These are phyloP conservation scores for Strigamia maritima DNA, from an alignment of 2,888 invertebrate genomes.

Conservation along the genomic window DNA sequence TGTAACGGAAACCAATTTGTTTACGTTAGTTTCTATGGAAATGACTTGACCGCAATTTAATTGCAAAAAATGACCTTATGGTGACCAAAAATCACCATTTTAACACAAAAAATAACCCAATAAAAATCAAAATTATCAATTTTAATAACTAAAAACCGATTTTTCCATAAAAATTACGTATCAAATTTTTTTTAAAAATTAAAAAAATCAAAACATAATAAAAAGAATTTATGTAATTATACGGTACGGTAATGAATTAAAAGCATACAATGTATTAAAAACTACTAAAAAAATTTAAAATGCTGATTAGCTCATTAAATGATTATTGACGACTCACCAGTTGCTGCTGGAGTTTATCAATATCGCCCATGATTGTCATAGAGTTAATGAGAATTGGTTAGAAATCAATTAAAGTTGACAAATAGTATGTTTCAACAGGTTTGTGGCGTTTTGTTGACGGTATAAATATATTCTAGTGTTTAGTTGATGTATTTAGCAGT, in stretches of 20 bases:
- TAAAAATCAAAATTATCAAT: too few relatives aligned
- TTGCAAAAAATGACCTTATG: too few relatives aligned
- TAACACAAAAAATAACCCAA: too few relatives aligned
- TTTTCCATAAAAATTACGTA: too few relatives aligned
- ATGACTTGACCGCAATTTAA: background rate
- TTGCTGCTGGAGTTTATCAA: background rate
- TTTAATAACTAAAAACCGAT: too few relatives aligned
- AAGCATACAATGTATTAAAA: too few relatives aligned
- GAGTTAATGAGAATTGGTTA: background rate
- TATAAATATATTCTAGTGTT: background rate
- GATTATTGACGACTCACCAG: background rate
- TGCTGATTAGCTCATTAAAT: background rate
- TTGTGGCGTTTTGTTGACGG: background rate
- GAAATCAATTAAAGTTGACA: background rate
- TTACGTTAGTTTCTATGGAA: constrained; percentile 3
- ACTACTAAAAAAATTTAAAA: background rate
- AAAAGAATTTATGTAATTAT: too few relatives aligned
- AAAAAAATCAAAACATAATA: too few relatives aligned
- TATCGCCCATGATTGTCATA: constrained; percentile 1
- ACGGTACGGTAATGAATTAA: too few relatives aligned
- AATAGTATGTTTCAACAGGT: background rate
- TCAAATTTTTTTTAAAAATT: too few relatives aligned
- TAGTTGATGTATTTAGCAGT: background rate
- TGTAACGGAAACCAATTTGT: background rate
- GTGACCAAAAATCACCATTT: too few relatives aligned